These are phyloP conservation scores for human (Homo sapiens) DNA, from an alignment of 2,113 vertebrate species.

Conservation along the genomic window GRCh38 chr1:164257501-164258000, in stretches of 20 bases:
- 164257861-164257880: background rate
- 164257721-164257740: background rate
- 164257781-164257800: fast-evolving
- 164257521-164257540: background rate
- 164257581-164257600: background rate
- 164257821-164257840: background rate
- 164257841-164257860: fast-evolving
- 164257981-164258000: background rate
- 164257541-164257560: background rate
- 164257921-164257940: background rate
- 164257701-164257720: background rate
- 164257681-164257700: background rate
- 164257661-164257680: background rate
- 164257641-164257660: background rate
- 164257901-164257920: conserved; percentile 16
- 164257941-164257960: background rate
- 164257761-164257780: background rate
- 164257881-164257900: conserved; percentile 39
- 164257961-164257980: background rate
- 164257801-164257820: background rate
- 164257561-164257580: background rate
- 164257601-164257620: background rate
- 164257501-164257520: background rate
- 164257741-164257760: background rate
- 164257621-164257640: background rate